These are phyloP conservation scores for Callospermophilus lateralis DNA, from an alignment of 2,113 vertebrate genomes.

Conservation along the genomic window DNA sequence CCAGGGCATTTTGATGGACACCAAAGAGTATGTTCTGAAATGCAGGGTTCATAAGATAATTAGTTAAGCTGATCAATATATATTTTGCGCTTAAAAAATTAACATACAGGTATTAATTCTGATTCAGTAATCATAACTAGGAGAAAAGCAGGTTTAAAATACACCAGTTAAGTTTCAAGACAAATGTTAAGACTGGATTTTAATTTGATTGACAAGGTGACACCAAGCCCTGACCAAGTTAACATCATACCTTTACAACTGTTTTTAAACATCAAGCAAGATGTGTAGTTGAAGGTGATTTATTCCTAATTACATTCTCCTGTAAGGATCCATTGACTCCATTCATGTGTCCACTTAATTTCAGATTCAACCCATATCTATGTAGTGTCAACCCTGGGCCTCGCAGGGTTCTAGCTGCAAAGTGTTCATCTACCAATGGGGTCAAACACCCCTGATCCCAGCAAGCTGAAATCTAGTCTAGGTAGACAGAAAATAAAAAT, in stretches of 20 bases:
- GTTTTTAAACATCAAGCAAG: not conserved
- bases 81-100: conserved; percentile 43
- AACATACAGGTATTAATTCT: not conserved
- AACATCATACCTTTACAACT: not conserved
- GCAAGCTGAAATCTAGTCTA: not conserved
- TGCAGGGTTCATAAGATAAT: conserved; percentile 43
- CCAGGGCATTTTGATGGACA: not conserved
- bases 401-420: not conserved
- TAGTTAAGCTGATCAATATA: not conserved
- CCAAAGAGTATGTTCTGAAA: conserved; percentile 38
- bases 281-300: not conserved
- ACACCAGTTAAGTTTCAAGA: not conserved
- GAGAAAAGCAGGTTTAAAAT: conserved; percentile 30
- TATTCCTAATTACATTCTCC: not conserved
- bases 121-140: not conserved
- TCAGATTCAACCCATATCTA: not conserved
- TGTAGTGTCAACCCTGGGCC: not conserved
- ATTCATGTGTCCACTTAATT: not conserved
- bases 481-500: not conserved
- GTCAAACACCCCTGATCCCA: not conserved
- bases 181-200: not conserved
- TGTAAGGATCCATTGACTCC: not conserved
- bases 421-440: not conserved
- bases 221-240: too few species aligned
- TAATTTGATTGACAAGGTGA: conserved; percentile 22